A percentile compares a stretch with the other conserved stretches of the same genome.
phyloP scores from a whole-genome alignment of 2,113 vertebrate genomes.

The Myrmecophaga tridactyla region DNA sequence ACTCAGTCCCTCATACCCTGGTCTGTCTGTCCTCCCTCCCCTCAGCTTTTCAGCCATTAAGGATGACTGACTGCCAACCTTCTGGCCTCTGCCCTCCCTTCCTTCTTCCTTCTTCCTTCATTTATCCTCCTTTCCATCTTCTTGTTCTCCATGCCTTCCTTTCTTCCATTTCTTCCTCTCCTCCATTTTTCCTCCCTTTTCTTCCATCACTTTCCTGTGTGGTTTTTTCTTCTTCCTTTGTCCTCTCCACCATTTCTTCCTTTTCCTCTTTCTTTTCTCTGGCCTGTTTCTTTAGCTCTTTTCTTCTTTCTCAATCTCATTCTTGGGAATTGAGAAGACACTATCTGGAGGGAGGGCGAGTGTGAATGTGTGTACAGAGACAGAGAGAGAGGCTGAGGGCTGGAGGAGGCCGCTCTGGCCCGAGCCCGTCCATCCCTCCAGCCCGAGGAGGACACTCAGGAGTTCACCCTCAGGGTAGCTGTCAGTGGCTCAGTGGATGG shows the following conservation, averaged over 20 bases:
- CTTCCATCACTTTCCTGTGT: background rate
- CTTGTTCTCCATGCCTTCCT: background rate
- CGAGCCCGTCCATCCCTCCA: background rate
- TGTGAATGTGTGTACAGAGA: background rate
- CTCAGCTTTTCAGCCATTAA: background rate
- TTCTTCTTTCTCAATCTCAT: background rate
- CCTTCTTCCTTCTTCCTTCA: background rate
- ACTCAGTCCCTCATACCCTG: rapidly evolving
- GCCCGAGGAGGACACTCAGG: background rate
- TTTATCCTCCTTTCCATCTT: background rate
- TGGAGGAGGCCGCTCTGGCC: background rate
- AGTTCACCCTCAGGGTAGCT: constrained; percentile 77
- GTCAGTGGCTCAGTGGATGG: constrained; percentile 66
- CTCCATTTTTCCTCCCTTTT: background rate
- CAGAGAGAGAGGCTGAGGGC: too few relatives aligned
- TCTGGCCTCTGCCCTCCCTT: background rate
- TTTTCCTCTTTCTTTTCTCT: background rate
- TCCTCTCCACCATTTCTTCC: background rate
- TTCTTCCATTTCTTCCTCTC: background rate
- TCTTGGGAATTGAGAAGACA: background rate
- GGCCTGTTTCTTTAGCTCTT: background rate
- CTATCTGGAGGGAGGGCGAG: background rate
- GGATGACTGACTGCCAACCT: background rate
- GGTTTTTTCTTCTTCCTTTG: background rate
- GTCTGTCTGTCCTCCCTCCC: background rate